Evolutionary conservation across 2,888 invertebrate species (phyloP).

Genomic region (Melitaea athalia): DNA sequence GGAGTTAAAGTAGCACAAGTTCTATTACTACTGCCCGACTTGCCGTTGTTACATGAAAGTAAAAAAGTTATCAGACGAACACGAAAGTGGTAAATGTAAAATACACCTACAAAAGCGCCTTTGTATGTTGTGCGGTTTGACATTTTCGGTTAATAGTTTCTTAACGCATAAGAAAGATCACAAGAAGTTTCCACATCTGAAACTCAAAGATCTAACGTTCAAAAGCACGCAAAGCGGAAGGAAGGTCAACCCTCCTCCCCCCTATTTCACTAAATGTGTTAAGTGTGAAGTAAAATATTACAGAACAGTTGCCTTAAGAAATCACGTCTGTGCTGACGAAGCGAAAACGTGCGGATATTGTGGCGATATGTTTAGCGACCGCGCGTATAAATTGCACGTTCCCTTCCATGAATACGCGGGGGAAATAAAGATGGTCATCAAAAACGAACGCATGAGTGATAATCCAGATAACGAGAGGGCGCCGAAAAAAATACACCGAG

Average conservation of each 20-base stretch:
- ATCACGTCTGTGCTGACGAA: constrained; percentile 31
- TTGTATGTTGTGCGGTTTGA: too few species aligned
- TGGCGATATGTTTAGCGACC: constrained; percentile 39
- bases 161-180: too few species aligned
- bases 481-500: constrained; percentile 22
- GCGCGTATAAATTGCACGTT: constrained; percentile 49
- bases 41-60: too few species aligned
- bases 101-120: too few species aligned
- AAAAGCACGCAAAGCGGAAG: constrained; percentile 36
- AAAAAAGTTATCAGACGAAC: too few species aligned
- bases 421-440: neutral
- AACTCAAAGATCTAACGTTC: constrained; percentile 47
- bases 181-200: constrained; percentile 28
- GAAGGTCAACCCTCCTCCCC: constrained; percentile 43
- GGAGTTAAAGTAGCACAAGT: too few species aligned
- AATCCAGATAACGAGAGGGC: too few species aligned
- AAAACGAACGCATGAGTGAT: too few species aligned
- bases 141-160: too few species aligned
- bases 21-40: too few species aligned
- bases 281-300: constrained; percentile 49
- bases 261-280: constrained; percentile 45
- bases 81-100: too few species aligned
- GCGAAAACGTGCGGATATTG: constrained; percentile 35
- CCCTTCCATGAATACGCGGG: constrained; percentile 48
- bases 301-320: constrained; percentile 20